Evolutionary conservation across 2,888 invertebrate species (phyloP), one percentile per base, ranked within the genome.

Genomic region (Rhopalosiphum nymphaeae): DNA sequence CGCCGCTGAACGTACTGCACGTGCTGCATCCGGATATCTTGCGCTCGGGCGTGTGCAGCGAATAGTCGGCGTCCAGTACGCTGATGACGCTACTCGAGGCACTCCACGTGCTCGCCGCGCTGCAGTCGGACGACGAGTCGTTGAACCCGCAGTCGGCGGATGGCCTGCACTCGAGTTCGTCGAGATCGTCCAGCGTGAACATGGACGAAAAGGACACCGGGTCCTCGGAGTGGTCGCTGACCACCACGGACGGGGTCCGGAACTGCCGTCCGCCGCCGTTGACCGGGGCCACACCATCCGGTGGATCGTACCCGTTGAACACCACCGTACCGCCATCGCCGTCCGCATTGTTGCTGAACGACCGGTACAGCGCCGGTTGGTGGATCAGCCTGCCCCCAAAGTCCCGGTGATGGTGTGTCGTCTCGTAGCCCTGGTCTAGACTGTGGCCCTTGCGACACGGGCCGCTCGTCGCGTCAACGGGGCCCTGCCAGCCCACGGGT

Each of bases 201-300:
- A 97, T 96, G 94, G 96, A 96, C 95, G 96, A 96, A 13, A 97
- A 96, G 21, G 95, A 95, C 49, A 95, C 96, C 57, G 96, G 95
- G 95, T 97, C 98, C 95, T 98, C 98, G 0, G 98, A 98, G 95
- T 98, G 98, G 96, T 98, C 98, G 95, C 98, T 98, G 86, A 98
- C 98, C 7, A 98, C 98, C 89, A 98, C 98, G 94, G 98, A 98
- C 0, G 98, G 98, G 0, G 98, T 98, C 94, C 98, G 96, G 96
- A 98, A 94, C 56, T 94, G 91, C 25, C 92, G 49, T 16, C 92
- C 78, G 95, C 96, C 96, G 95, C 96, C 96, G 93, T 96, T 96
- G 36, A 78, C 78, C 7, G 78, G 78, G 36, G 78, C 21, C 36
- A 9, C 44, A 42, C 42, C 89, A 49, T 87, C 49, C 42, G 94